Base-by-base conservation (phyloP, 2,888 invertebrate genomes). In the Eilema sororculum region DNA sequence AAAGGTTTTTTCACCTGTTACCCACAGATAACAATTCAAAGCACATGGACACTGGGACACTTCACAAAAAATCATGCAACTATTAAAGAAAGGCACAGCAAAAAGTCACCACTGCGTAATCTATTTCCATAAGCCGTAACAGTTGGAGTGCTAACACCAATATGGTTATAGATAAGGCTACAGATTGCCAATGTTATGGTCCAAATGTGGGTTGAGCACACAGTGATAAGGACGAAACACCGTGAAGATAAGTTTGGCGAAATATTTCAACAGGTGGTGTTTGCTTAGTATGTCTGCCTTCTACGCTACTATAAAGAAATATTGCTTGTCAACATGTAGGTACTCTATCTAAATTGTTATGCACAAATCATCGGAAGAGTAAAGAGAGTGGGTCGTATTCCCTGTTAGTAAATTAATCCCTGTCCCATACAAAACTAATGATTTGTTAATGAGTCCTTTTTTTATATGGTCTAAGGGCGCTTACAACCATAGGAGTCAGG, bases 191-290 rank as follows among this genome's bases (percentile, higher is more conserved):
- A 81, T 80, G 74, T 79, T 79, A 77, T 77, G 78, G 79, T 71
- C 76, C 68, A 77, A 84, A 88, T 81, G 79, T 86, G 79, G 87
- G 83, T 68, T 82, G 77, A 70, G 79, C 76, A 77, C 69, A 83
- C 82, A 83, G 75, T 73, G 88, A 87, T 88, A 87, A 83, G 79
- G 74, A 62, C 71, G 58, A 77, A 66, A 68, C 73, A 72, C 70
- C 72, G 76, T 76, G 78, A 76, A 80, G 85, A 84, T 83, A 84
- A 81, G 61, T 64, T 76, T 68, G 73, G 76, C 78, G 61, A 79
- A 77, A 79, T 82, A 78, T 78, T 79, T 74, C 70, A 83, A 76
- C 79, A 82, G 76, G 73, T 66, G 25, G 3, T 66, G 59, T 66
- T 57, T 65, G 25, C 58, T n/a, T 52, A 58, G 9, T 30, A 9